Conservation (phyloP, 2,113 vertebrate genomes). For the Hemichromis elongatus region DNA sequence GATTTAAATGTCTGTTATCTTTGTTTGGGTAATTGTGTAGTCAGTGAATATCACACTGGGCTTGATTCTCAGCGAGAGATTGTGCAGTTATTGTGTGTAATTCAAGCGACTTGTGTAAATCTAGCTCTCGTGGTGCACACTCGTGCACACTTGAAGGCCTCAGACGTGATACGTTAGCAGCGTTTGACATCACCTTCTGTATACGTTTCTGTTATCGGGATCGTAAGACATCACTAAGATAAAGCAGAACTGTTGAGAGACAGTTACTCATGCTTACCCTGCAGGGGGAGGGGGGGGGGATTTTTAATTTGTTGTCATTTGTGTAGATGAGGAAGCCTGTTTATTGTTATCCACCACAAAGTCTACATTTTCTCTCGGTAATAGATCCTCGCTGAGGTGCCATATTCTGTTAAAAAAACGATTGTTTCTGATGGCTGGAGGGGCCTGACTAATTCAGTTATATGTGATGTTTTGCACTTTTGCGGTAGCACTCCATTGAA, state of each 20-base stretch:
- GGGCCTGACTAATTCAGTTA: not conserved
- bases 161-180: not conserved
- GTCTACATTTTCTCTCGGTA: not conserved
- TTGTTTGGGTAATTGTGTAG: not conserved
- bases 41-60: not conserved
- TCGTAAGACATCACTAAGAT: not conserved
- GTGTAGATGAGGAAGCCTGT: not conserved
- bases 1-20: not conserved
- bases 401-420: not conserved
- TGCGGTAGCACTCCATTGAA: accelerated
- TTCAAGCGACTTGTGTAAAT: not conserved
- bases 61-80: not conserved
- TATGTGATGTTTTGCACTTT: not conserved
- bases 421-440: not conserved
- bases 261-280: not conserved
- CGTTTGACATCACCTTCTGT: not conserved
- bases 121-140: not conserved
- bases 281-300: not conserved
- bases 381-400: not conserved
- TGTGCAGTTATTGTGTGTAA: not conserved
- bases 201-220: not conserved
- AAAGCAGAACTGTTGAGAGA: not conserved
- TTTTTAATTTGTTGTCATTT: not conserved
- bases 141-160: not conserved
- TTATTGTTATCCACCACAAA: not conserved